Conservation (phyloP, 2,888 invertebrate species). For the Conus canariensis region DNA sequence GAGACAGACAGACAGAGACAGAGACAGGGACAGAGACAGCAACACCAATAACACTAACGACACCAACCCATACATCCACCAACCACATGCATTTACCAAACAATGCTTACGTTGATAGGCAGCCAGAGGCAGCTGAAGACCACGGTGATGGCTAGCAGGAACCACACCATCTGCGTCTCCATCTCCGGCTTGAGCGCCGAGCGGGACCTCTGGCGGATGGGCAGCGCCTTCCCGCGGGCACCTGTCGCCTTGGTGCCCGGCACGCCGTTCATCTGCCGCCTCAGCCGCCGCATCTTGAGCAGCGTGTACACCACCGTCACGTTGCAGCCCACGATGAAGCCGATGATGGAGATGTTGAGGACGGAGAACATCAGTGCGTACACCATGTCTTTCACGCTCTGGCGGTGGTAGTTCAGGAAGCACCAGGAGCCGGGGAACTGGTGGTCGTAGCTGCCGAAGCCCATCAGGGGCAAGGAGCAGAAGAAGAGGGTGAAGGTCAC, state of each 20-base stretch:
- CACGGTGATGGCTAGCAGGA: conserved; percentile 75
- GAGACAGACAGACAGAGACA: conserved; percentile 27
- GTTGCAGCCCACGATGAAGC: conserved; percentile 66
- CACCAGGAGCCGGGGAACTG: conserved; percentile 78
- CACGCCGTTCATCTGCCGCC: conserved; percentile 59
- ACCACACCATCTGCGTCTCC: conserved; percentile 78
- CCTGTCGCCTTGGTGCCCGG: neutral
- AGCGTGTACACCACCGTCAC: conserved; percentile 65
- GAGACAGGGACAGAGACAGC: neutral
- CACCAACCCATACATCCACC: neutral
- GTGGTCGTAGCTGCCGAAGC: conserved; percentile 74
- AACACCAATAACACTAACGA: neutral
- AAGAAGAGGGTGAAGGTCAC: conserved; percentile 71
- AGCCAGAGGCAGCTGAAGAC: conserved; percentile 77
- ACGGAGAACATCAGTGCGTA: conserved; percentile 72
- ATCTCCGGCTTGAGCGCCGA: conserved; percentile 31
- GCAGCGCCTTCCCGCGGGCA: neutral
- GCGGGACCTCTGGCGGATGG: neutral
- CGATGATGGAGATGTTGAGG: conserved; percentile 66
- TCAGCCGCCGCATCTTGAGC: conserved; percentile 61
- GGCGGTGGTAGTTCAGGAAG: conserved; percentile 74
- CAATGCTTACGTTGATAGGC: conserved; percentile 74
- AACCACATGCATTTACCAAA: neutral
- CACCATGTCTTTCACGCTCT: conserved; percentile 58
- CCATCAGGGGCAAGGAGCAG: conserved; percentile 73